Conservation (phyloP, 2,888 invertebrate species). For the Tachina fera region DNA sequence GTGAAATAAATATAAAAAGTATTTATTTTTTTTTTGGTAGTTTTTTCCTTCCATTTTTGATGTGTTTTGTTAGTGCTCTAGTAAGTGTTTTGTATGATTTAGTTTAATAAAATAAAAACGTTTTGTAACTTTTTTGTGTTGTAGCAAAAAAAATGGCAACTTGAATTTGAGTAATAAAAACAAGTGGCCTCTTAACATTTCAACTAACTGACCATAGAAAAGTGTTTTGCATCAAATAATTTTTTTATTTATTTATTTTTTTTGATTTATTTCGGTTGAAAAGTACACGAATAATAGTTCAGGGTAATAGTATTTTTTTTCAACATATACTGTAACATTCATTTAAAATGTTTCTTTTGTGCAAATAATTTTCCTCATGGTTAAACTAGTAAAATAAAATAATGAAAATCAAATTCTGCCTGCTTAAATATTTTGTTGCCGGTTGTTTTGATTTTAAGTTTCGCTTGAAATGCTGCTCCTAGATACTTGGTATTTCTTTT, state of each 20-base stretch:
- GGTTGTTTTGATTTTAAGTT: neutral
- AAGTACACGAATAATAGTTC: slow-evolving; percentile 36
- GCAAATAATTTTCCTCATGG: slow-evolving; percentile 66
- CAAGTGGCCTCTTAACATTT: slow-evolving; percentile 70
- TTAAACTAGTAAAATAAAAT: slow-evolving; percentile 41
- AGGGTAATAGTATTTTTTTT: slow-evolving; percentile 20
- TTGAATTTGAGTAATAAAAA: slow-evolving; percentile 60
- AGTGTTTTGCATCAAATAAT: slow-evolving; percentile 59
- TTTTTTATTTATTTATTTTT: neutral
- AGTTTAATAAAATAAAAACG: slow-evolving; percentile 64
- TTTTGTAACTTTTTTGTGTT: slow-evolving; percentile 50
- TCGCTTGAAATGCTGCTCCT: neutral
- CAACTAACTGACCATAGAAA: slow-evolving; percentile 67
- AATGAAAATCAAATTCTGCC: neutral
- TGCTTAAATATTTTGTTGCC: neutral
- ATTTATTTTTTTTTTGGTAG: slow-evolving; percentile 11
- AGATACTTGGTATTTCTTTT: slow-evolving; percentile 41
- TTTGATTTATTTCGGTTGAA: neutral
- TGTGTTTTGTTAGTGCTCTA: slow-evolving; percentile 29
- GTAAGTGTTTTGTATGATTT: slow-evolving; percentile 66
- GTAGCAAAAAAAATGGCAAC: slow-evolving; percentile 18
- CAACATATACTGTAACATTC: slow-evolving; percentile 58
- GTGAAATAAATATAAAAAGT: slow-evolving; percentile 25
- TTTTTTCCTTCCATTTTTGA: slow-evolving; percentile 3
- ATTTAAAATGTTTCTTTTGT: slow-evolving; percentile 65